A percentile compares a stretch with the other conserved stretches of the same genome.
Conservation (phyloP, 2,888 invertebrate genomes). For the Deroplatys truncata region DNA sequence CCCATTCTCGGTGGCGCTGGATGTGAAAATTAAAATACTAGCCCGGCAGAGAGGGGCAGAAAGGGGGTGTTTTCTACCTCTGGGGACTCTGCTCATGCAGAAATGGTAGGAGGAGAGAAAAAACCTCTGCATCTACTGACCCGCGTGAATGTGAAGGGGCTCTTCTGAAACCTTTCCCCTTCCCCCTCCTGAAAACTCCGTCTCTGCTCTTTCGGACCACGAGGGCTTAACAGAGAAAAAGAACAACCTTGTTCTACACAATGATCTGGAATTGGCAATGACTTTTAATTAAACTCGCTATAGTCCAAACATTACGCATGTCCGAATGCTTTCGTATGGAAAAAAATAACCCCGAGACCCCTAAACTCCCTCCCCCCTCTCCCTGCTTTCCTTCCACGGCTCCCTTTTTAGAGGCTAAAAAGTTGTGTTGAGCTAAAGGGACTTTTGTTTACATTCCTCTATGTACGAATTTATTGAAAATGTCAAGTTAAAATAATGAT, state of each 20-base stretch:
- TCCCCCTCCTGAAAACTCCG: not conserved
- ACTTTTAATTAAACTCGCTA: slow-evolving; percentile 24
- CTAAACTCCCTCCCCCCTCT: not conserved
- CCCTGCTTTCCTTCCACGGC: not conserved
- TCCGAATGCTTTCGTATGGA: slow-evolving; percentile 17
- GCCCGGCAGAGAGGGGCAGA: not conserved
- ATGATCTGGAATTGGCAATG: slow-evolving; percentile 29
- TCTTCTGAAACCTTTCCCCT: not conserved
- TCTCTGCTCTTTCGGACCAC: not conserved
- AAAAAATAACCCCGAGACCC: not conserved
- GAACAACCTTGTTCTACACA: slow-evolving; percentile 9
- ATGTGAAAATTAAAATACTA: slow-evolving; percentile 18
- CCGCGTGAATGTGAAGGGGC: slow-evolving; percentile 12
- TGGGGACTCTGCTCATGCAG: slow-evolving; percentile 17
- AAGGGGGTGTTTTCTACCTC: slow-evolving; percentile 5
- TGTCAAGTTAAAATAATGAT: not conserved
- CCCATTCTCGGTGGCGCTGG: not conserved
- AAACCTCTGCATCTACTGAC: slow-evolving; percentile 7
- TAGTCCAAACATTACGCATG: slow-evolving; percentile 24
- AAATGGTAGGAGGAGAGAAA: not conserved
- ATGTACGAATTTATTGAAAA: slow-evolving; percentile 6
- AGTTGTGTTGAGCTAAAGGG: slow-evolving; percentile 14
- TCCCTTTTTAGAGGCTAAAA: not conserved
- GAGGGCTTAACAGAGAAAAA: not conserved
- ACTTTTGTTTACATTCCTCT: slow-evolving; percentile 6